A percentile compares a stretch with the other conserved stretches of the same genome.
Evolutionary conservation across 2,797 vertebrate species (phyloP).

Genomic region (Botia kubotai): DNA sequence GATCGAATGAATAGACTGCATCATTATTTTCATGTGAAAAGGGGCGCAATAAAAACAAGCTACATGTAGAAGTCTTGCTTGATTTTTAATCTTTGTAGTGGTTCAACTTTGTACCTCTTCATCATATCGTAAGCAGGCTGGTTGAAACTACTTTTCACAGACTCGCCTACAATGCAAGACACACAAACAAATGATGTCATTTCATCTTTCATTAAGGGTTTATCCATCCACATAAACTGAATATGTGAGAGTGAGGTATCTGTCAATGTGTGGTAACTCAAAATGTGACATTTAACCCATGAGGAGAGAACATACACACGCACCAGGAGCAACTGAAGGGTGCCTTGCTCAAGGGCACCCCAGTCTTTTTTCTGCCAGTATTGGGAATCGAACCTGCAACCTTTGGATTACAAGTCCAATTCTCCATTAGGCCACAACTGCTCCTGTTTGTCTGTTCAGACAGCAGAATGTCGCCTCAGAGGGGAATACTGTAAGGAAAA

Average conservation of each 20-base stretch:
- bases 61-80: not conserved
- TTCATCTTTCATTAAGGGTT: too few relatives aligned
- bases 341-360: too few relatives aligned
- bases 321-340: too few relatives aligned
- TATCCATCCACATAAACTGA: too few relatives aligned
- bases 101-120: not conserved
- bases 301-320: too few relatives aligned
- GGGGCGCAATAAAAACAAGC: not conserved
- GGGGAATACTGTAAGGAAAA: slow-evolving; percentile 11
- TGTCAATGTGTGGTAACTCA: too few relatives aligned
- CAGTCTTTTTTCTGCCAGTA: too few relatives aligned
- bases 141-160: not conserved
- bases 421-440: too few relatives aligned
- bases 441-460: not conserved
- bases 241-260: too few relatives aligned
- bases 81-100: not conserved
- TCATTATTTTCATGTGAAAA: slow-evolving; percentile 38
- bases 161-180: not conserved
- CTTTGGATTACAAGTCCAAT: too few relatives aligned
- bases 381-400: too few relatives aligned
- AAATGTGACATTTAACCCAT: too few relatives aligned
- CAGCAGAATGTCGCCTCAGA: not conserved
- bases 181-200: not conserved
- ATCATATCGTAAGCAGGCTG: not conserved
- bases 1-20: not conserved